Evolutionary conservation across 2,113 vertebrate species (phyloP), one percentile per base, ranked within the genome.

Genomic region (Phaetusa simplex): DNA sequence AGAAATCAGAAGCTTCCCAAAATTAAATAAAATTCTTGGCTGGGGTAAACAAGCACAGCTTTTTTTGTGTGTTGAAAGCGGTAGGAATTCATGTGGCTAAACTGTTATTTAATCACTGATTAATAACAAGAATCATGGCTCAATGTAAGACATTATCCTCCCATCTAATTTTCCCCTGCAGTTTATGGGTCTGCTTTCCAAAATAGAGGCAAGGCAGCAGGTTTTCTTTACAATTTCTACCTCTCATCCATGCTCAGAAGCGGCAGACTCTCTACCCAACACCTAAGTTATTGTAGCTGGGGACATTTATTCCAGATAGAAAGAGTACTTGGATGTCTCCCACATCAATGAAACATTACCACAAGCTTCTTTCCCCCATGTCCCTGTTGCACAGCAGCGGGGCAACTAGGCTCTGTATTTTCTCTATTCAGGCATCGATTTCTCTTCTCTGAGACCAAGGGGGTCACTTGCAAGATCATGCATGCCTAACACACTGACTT

Each of bases 1-100:
- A 86, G 71, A 81, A 94, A 59, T 40, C 88, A 10, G 36, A 93
- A 91, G 30, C 49, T 69, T 92, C 61, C 71, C n/a, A 42, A 95
- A 96, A 92, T 80, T 80, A 11, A 52, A 89, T 72, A 50, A 36
- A 45, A 59, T 32, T 61, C 32, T 76, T 70, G 38, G 19, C 50
- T 50, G 20, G 6, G 50, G 21, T 52, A 91, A 88, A 77, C 15
- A 23, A 91, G 14, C 52, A 65, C 30, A 84, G 15, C 5, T 50
- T 16, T 73, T 83, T 84, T 7, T 62, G 29, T 66, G 53, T 18
- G 2, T 55, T 53, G 5, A 53, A 93, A 94, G 70, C 23, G 16
- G 47, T 53, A 80, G 24, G 32, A 61, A 56, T 50, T 72, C 61
- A n/a, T 55, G 19, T 4, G 5, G 17, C 45, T 61, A 76, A 93